Percentiles rank a stretch among this genome's conserved stretches.
Evolutionary conservation across 2,888 invertebrate genomes (phyloP).

Genomic region (Idaea aversata): DNA sequence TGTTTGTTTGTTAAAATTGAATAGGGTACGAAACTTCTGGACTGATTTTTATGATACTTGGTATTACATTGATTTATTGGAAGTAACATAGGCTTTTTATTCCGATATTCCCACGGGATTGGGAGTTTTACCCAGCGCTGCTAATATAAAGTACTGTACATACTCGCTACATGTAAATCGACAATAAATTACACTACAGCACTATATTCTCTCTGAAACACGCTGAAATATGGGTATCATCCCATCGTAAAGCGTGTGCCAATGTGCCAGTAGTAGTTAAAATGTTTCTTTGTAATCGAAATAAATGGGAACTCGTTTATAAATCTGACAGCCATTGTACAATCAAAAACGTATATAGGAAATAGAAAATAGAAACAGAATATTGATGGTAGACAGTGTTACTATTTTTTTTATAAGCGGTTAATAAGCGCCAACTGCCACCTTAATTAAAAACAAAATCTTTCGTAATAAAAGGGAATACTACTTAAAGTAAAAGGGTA

Average conservation of each 20-base stretch:
- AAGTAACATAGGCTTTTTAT: too few relatives aligned
- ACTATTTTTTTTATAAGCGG: neutral
- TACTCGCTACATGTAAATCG: neutral
- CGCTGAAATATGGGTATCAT: neutral
- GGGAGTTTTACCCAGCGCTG: too few relatives aligned
- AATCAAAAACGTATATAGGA: conserved; percentile 1
- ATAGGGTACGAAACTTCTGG: too few relatives aligned
- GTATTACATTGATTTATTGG: too few relatives aligned
- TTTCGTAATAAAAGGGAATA: too few relatives aligned
- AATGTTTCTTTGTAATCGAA: neutral
- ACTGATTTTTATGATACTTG: too few relatives aligned
- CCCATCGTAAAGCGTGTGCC: neutral
- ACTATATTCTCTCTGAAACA: neutral
- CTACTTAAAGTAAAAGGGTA: too few relatives aligned
- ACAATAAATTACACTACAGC: neutral
- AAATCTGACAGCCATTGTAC: neutral
- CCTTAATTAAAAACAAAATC: too few relatives aligned
- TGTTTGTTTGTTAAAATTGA: too few relatives aligned
- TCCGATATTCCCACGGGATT: too few relatives aligned
- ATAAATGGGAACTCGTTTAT: neutral
- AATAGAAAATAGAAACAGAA: neutral
- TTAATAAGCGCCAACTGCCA: too few relatives aligned
- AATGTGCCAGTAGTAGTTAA: neutral
- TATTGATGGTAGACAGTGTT: neutral
- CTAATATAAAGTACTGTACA: neutral